These are phyloP conservation scores for Dermolepida albohirtum DNA, from an alignment of 2,888 invertebrate species.

Conservation along the genomic window DNA sequence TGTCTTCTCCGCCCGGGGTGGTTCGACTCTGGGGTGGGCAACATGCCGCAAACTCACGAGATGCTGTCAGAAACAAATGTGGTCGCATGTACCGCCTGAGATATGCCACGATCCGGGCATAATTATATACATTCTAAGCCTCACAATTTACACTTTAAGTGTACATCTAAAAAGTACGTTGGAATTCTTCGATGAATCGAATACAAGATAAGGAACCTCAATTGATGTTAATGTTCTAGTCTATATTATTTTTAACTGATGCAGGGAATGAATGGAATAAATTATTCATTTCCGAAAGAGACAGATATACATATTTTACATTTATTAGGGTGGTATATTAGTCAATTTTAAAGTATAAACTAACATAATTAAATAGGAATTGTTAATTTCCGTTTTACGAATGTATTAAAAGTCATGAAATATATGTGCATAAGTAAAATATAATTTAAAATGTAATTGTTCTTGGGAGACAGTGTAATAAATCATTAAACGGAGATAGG, in stretches of 20 bases:
- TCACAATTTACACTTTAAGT: constrained; percentile 38
- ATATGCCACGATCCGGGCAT: constrained; percentile 53
- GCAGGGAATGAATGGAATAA: too few relatives aligned
- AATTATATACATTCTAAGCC: constrained; percentile 47
- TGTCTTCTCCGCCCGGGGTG: constrained; percentile 55
- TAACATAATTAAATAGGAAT: too few relatives aligned
- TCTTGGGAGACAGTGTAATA: too few relatives aligned
- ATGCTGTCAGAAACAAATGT: constrained; percentile 57
- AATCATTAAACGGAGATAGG: too few relatives aligned
- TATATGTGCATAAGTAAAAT: too few relatives aligned
- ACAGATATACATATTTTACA: too few relatives aligned
- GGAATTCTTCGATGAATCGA: constrained; percentile 9
- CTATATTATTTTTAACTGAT: background rate
- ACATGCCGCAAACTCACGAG: constrained; percentile 56
- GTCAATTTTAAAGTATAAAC: too few relatives aligned
- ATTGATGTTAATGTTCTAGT: constrained; percentile 1
- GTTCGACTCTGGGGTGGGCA: constrained; percentile 51
- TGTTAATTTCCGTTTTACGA: too few relatives aligned
- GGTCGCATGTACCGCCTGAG: constrained; percentile 57
- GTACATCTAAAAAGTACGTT: constrained; percentile 11
- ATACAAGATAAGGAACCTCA: constrained; percentile 12
- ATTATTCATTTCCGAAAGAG: too few relatives aligned
- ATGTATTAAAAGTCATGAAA: too few relatives aligned
- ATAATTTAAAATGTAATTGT: too few relatives aligned
- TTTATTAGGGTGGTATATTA: too few relatives aligned